These are phyloP conservation scores for Tanypteryx hageni DNA, from an alignment of 2,888 invertebrate species.

Conservation along the genomic window DNA sequence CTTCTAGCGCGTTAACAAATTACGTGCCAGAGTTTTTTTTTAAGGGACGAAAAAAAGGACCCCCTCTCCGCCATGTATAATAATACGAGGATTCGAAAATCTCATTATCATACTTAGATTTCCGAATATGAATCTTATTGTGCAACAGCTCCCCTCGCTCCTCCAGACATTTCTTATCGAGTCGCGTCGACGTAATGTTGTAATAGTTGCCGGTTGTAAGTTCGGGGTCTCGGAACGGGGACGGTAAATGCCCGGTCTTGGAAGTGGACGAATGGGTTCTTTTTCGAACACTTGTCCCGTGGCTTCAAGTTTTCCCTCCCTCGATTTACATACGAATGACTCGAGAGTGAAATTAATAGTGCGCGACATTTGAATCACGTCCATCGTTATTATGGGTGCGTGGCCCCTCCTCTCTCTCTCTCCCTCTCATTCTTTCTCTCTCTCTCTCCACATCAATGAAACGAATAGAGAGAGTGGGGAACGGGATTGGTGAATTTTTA, in stretches of 20 bases:
- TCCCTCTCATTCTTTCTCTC: neutral
- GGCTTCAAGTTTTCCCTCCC: neutral
- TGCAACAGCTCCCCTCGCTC: neutral
- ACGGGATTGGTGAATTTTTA: no score
- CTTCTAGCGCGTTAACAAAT: neutral
- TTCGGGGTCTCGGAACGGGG: neutral
- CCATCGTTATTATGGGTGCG: neutral
- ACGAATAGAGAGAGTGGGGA: neutral
- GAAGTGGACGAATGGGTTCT: neutral
- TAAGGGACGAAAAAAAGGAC: neutral
- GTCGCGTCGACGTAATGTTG: neutral
- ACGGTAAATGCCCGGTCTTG: neutral
- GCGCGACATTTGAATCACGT: neutral
- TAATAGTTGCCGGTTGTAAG: neutral
- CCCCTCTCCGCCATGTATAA: no score
- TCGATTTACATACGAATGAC: conserved; percentile 52
- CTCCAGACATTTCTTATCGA: no score
- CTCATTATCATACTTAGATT: neutral
- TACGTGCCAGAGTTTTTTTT: neutral
- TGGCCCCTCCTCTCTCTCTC: no score
- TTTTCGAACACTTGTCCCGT: neutral
- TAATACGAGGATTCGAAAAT: neutral
- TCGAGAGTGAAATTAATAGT: conserved; percentile 44
- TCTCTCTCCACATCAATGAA: neutral
- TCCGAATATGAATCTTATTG: neutral